phyloP scores from a whole-genome alignment of 2,113 vertebrate genomes.

The Nerophis ophidion region DNA sequence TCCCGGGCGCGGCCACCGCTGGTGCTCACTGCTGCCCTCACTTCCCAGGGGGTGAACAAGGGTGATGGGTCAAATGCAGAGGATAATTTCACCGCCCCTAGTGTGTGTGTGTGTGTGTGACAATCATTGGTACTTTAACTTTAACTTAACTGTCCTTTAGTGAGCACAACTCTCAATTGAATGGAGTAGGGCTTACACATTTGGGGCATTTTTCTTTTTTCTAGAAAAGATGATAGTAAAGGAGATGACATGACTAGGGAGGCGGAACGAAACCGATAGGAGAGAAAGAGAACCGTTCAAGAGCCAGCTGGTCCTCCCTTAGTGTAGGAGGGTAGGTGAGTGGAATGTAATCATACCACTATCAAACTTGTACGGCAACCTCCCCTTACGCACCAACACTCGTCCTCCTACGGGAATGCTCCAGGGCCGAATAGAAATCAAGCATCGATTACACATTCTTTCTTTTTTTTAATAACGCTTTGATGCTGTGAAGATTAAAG shows the following conservation, averaged over 20 bases:
- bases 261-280: neutral
- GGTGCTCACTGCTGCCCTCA: too few relatives aligned
- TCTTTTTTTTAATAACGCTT: slow-evolving; percentile 45
- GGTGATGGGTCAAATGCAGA: too few relatives aligned
- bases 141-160: neutral
- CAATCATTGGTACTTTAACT: neutral
- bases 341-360: slow-evolving; percentile 20
- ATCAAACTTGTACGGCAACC: neutral
- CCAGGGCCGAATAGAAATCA: slow-evolving; percentile 17
- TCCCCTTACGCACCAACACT: slow-evolving; percentile 18
- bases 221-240: neutral
- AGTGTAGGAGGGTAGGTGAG: slow-evolving; percentile 30
- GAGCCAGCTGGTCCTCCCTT: slow-evolving; percentile 20
- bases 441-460: slow-evolving; percentile 47
- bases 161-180: neutral
- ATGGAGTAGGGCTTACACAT: neutral
- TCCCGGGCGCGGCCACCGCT: too few relatives aligned
- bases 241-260: neutral
- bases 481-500: slow-evolving; percentile 44
- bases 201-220: neutral
- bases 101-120: too few relatives aligned
- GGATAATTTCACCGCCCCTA: too few relatives aligned
- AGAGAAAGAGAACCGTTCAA: neutral
- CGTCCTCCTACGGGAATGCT: slow-evolving; percentile 34
- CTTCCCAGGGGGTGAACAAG: too few relatives aligned